Evolutionary conservation across 2,888 invertebrate species (phyloP).

Genomic region (Biston betularia): DNA sequence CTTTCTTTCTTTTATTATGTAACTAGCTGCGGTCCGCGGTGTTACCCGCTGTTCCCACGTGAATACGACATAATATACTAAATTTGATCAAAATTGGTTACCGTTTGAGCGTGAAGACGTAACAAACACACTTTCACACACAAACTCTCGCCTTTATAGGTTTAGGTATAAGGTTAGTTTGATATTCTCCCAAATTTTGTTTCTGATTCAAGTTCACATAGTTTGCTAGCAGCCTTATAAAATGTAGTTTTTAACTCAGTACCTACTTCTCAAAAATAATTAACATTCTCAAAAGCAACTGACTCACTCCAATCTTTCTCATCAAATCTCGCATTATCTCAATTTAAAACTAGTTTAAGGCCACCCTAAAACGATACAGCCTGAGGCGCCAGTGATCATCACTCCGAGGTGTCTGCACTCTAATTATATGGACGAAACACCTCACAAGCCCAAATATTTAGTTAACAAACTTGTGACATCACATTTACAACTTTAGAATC

Average conservation of each 20-base stretch:
- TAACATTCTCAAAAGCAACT: constrained; percentile 28
- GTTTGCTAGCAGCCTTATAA: not conserved
- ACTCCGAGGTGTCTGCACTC: constrained; percentile 79
- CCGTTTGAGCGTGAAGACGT: no score
- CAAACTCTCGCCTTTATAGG: not conserved
- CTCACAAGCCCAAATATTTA: constrained; percentile 74
- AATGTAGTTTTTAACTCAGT: not conserved
- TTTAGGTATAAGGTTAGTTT: not conserved
- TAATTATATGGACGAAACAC: constrained; percentile 82
- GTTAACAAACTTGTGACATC: constrained; percentile 48
- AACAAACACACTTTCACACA: not conserved
- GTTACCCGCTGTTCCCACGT: no score
- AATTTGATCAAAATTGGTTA: no score
- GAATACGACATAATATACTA: no score
- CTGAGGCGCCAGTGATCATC: constrained; percentile 78
- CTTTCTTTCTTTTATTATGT: no score
- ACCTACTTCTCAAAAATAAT: constrained; percentile 7
- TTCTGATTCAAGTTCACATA: no score
- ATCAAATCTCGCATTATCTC: constrained; percentile 39
- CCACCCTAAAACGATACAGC: constrained; percentile 59
- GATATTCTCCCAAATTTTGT: not conserved
- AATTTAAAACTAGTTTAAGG: constrained; percentile 48
- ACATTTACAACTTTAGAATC: constrained; percentile 16
- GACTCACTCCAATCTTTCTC: constrained; percentile 33
- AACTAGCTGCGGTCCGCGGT: no score